Conservation (phyloP, 2,888 invertebrate genomes). For the Catocala sponsa region DNA sequence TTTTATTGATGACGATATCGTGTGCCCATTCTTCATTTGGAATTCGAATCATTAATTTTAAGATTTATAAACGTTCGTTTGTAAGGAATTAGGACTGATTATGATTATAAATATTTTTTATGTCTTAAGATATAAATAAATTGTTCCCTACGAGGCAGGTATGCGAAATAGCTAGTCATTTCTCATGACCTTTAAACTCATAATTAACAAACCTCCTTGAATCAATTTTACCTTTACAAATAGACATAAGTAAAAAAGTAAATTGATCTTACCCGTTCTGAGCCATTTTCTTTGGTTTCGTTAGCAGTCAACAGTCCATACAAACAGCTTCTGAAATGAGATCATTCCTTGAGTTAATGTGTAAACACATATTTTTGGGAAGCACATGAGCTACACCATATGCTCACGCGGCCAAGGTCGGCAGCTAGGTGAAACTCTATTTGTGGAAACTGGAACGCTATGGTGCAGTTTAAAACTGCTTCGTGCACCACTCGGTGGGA, state of each 20-base stretch:
- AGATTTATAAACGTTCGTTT: constrained; percentile 26
- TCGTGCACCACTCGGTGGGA: neutral
- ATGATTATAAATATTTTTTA: constrained; percentile 23
- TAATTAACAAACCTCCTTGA: neutral
- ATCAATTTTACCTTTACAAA: too few relatives aligned
- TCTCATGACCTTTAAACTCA: neutral
- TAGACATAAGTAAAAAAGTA: neutral
- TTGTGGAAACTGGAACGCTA: constrained; percentile 48
- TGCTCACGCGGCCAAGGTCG: constrained; percentile 54
- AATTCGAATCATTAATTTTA: constrained; percentile 18
- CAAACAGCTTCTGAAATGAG: constrained; percentile 65
- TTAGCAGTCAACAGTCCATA: constrained; percentile 54
- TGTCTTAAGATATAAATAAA: constrained; percentile 3
- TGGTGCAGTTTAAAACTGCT: constrained; percentile 7
- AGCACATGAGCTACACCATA: constrained; percentile 53
- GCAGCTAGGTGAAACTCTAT: constrained; percentile 50
- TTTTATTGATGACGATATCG: constrained; percentile 35
- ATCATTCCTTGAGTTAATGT: constrained; percentile 59
- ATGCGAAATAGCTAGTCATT: neutral
- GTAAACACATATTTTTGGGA: constrained; percentile 61
- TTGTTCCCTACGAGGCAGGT: neutral
- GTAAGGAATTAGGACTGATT: constrained; percentile 3
- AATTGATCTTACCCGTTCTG: constrained; percentile 73
- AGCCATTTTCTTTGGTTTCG: constrained; percentile 65
- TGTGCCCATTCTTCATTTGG: constrained; percentile 30